Evolutionary conservation across 1,140 invertebrate species (phyloP).

Genomic region (Lasaia peninsularis): DNA sequence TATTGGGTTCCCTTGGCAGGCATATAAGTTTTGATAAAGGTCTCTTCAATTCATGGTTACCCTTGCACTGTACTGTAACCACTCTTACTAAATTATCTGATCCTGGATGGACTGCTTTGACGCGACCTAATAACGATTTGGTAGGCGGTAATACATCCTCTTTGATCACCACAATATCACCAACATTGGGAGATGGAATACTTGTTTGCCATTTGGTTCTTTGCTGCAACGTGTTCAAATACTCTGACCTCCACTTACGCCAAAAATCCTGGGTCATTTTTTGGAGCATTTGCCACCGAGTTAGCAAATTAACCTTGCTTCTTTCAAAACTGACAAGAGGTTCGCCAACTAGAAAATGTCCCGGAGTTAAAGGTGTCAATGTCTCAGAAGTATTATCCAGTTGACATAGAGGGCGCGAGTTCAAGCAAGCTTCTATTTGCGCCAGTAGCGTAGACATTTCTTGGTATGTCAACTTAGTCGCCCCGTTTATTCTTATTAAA

Average conservation of each 20-base stretch:
- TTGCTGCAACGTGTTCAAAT: conserved; percentile 32
- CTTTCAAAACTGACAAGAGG: conserved; percentile 32
- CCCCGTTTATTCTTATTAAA: not conserved
- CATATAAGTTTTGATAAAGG: conserved; percentile 18
- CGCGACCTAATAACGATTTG: conserved; percentile 45
- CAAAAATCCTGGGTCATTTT: conserved; percentile 32
- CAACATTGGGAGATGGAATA: conserved; percentile 18
- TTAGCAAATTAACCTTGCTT: conserved; percentile 21
- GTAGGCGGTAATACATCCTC: conserved; percentile 38
- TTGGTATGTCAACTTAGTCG: not conserved
- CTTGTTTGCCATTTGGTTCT: conserved; percentile 26
- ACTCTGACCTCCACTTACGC: conserved; percentile 32
- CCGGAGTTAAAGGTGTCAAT: conserved; percentile 35
- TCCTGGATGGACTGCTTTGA: conserved; percentile 33
- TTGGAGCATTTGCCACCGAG: conserved; percentile 36
- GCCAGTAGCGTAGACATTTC: conserved; percentile 13
- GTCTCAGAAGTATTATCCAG: conserved; percentile 15
- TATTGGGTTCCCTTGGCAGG: not conserved
- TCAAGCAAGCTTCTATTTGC: conserved; percentile 33
- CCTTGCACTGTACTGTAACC: conserved; percentile 22
- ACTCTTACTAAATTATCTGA: conserved; percentile 21
- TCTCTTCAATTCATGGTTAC: conserved; percentile 20
- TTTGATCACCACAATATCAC: conserved; percentile 35
- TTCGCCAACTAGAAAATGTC: conserved; percentile 56
- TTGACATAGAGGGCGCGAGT: conserved; percentile 30